phyloP scores from a whole-genome alignment of 2,888 invertebrate species.

The Pimpla rufipes region DNA sequence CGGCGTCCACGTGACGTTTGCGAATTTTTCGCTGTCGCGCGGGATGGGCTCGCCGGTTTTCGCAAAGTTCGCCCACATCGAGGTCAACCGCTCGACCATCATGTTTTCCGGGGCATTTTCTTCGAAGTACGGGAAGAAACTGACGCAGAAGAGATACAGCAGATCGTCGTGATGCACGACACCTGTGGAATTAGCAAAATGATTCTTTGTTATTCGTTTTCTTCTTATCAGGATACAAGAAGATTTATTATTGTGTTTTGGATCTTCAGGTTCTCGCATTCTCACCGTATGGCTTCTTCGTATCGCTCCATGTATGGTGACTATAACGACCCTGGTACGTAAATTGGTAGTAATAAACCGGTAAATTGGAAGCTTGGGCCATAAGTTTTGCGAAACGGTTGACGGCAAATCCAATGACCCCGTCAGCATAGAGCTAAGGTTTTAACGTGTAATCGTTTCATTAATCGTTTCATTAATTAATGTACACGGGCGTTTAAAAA shows the following conservation, averaged over 20 bases:
- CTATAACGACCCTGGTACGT: conserved; percentile 88
- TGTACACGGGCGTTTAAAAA: neutral
- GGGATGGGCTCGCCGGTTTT: conserved; percentile 86
- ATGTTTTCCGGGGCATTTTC: conserved; percentile 84
- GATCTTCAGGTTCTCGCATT: neutral
- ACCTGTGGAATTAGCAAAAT: conserved; percentile 76
- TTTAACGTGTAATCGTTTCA: neutral
- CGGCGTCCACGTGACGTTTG: conserved; percentile 84
- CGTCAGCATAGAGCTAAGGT: conserved; percentile 86
- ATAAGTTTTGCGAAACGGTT: conserved; percentile 88
- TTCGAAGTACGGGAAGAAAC: conserved; percentile 83
- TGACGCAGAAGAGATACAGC: conserved; percentile 86
- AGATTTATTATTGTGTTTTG: neutral
- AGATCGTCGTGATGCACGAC: conserved; percentile 87
- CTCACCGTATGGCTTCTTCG: conserved; percentile 85
- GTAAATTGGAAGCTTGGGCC: conserved; percentile 86
- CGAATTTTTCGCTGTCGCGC: conserved; percentile 78
- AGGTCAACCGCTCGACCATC: conserved; percentile 84
- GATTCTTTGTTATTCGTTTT: neutral
- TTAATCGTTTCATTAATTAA: neutral
- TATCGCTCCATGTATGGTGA: conserved; percentile 86
- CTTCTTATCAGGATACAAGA: neutral
- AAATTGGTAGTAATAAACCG: conserved; percentile 88
- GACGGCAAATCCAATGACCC: conserved; percentile 87
- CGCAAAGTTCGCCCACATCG: conserved; percentile 85